phyloP scores from a whole-genome alignment of 2,888 invertebrate species.

The Actias luna region DNA sequence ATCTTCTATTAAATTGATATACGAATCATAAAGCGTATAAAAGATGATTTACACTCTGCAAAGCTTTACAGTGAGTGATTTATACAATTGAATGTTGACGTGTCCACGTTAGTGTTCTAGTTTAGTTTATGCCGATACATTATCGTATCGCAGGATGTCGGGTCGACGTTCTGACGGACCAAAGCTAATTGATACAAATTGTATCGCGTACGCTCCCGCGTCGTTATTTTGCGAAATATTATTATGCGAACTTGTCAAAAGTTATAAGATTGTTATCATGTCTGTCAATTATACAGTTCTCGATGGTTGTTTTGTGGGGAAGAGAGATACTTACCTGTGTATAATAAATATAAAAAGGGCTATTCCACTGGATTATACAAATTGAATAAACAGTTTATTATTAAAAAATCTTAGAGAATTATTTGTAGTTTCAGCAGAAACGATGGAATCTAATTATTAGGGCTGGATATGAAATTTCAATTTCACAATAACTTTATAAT shows the following conservation, averaged over 20 bases:
- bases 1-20: background rate
- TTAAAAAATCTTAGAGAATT: background rate
- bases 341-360: background rate
- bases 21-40: constrained; percentile 5
- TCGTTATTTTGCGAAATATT: constrained; percentile 16
- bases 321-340: background rate
- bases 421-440: background rate
- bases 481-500: background rate
- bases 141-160: constrained; percentile 69
- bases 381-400: background rate
- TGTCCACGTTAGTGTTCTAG: constrained; percentile 36
- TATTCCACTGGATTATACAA: background rate
- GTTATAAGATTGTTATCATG: constrained; percentile 4
- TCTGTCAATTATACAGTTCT: background rate
- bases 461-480: background rate
- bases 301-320: background rate
- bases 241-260: constrained; percentile 19
- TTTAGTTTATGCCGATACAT: constrained; percentile 43
- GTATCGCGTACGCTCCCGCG: constrained; percentile 25
- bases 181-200: constrained; percentile 69
- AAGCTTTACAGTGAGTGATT: constrained; percentile 12
- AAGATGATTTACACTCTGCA: constrained; percentile 11
- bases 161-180: constrained; percentile 70
- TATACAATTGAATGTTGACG: constrained; percentile 18
- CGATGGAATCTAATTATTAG: background rate